Base-by-base conservation (phyloP, 2,888 invertebrate species). In the Sericinus montela region DNA sequence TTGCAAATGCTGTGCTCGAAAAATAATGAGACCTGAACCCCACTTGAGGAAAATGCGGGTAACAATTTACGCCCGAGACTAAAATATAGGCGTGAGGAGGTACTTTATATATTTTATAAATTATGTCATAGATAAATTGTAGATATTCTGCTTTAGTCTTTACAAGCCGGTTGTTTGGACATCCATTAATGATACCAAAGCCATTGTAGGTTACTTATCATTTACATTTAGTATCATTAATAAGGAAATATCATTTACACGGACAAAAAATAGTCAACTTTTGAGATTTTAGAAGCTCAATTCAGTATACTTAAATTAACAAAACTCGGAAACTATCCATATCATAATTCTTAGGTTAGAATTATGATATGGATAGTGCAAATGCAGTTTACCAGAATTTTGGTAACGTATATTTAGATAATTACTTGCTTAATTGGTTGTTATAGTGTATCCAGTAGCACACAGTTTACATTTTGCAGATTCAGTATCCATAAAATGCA, bases 21-120 rank as follows among this genome's bases (percentile, higher is more conserved):
- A 75, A 77, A 77, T 80, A 79, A 80, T 77, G 78, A 80, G 69
- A 65, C 60, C 62, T 65, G 67, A 73, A 79, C 79, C 80, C 64
- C 71, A 77, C 80, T 81, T 65, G 71, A 80, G 63, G 60, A 65
- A 63, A 63, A 56, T 58, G 59, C 51, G 52, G 59, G 51, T 54
- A 57, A 59, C 59, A 57, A 58, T 52, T 53, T 51, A 49, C 50
- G 50, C 44, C 48, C 28, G 34, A 28, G 35, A 49, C 43, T 49
- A 49, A 49, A 49, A 49, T 49, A 49, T 49, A 39, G 48, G 23
- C 38, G 5, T 30, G 11, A 34, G 44, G 39, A 16, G 14, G 28
- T 39, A 43, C 32, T 25, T 30, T 40, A 15, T 49, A 43, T 38
- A 37, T 48, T 37, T 42, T 30, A 48, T 42, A 30, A 37, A 42